Base-by-base conservation (phyloP, 2,797 vertebrate species). In the Sphenopsis melanotis region DNA sequence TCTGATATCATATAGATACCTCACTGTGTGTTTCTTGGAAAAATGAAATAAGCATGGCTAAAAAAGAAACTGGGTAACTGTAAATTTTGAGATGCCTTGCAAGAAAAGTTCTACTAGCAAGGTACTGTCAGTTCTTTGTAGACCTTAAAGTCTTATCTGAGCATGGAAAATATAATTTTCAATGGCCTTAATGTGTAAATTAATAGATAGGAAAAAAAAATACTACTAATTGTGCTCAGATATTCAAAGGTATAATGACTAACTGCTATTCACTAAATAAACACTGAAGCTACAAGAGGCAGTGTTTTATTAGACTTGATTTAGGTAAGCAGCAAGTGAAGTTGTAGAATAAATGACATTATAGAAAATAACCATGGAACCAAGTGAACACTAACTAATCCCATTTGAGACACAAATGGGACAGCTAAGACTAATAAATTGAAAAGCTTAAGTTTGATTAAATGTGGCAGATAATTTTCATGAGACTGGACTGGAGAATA, bases 391-490 rank as follows among this genome's bases (percentile, higher is more conserved):
- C 2, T 29, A 79, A 53, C 44, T 60, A 90, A 93, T 92, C 42
- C n/a, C 15, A 37, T 92, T 74, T 87, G 36, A 85, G 41, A 74
- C 41, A 74, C 36, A 89, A 89, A 63, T 63, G 87, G 66, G 47
- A 84, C 49, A 92, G 44, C 26, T 74, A 83, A 89, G 60, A 57
- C 82, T 70, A 91, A 64, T 68, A 91, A 68, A 91, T 69, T 87
- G 65, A 71, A 77, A 93, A 87, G 11, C 49, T 77, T 91, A 85
- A 83, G 29, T 83, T 63, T 87, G 71, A 80, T 93, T 78, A 92
- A 92, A 78, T 69, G 70, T 85, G 37, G 47, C 27, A 85, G 78
- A 70, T 85, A 1, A 60, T 60, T 92, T 92, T 92, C 6, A 3
- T 78, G 68, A 78, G 75, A 17, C 18, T 60, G 17, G 30, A 21